These are phyloP conservation scores for Amphipyra berbera DNA, from an alignment of 2,888 invertebrate genomes.

Conservation along the genomic window DNA sequence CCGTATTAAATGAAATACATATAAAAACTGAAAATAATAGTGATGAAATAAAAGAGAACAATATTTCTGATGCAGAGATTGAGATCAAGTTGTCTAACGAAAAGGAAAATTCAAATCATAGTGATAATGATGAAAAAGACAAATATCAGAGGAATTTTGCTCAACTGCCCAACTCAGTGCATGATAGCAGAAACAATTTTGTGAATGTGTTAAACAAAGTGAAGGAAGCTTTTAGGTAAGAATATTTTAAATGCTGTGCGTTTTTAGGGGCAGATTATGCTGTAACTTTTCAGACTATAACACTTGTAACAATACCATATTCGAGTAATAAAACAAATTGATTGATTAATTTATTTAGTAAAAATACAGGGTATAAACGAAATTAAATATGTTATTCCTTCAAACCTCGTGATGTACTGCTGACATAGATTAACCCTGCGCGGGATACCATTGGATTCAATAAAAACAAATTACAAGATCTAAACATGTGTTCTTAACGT, in stretches of 20 bases:
- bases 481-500: no score
- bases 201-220: conserved; percentile 84
- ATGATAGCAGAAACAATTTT: conserved; percentile 82
- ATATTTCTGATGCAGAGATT: conserved; percentile 80
- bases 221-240: conserved; percentile 84
- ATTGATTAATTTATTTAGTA: neutral
- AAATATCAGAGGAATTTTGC: conserved; percentile 75
- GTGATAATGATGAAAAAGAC: conserved; percentile 76
- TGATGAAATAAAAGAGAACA: conserved; percentile 71
- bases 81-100: conserved; percentile 76
- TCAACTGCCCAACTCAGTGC: conserved; percentile 73
- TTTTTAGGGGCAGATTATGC: no score
- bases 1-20: conserved; percentile 85
- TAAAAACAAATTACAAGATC: no score
- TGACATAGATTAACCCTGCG: no score
- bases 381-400: no score
- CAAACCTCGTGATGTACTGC: no score
- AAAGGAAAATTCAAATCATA: conserved; percentile 80
- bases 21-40: conserved; percentile 80
- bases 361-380: no score
- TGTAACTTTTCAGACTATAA: no score
- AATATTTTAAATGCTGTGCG: conserved; percentile 25
- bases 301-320: no score
- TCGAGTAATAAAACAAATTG: no score
- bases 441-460: no score